These are phyloP conservation scores for Palaemon carinicauda DNA, from an alignment of 1,140 invertebrate species.

Conservation along the genomic window DNA sequence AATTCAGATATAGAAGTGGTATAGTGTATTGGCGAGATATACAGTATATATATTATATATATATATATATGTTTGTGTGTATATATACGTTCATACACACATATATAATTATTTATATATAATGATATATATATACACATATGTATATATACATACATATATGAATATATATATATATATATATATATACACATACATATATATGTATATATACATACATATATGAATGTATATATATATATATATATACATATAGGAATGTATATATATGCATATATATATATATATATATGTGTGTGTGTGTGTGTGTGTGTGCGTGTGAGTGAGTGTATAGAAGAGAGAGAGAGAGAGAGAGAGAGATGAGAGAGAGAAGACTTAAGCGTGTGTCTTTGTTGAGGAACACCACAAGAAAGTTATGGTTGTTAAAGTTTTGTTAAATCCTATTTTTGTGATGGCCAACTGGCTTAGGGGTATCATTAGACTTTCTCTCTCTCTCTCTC, in stretches of 20 bases:
- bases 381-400: background rate
- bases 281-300: background rate
- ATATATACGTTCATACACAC: background rate
- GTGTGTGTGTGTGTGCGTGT: too few species aligned
- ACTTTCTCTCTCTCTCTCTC: too few species aligned
- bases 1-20: too few species aligned
- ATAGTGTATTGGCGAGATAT: too few species aligned
- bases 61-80: background rate
- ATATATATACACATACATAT: background rate
- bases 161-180: background rate
- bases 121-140: background rate
- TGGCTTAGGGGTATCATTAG: background rate
- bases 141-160: slow-evolving; percentile 7
- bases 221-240: background rate
- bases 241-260: background rate
- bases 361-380: background rate
- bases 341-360: too few species aligned
- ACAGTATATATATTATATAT: too few species aligned
- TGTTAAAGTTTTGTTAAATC: background rate
- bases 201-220: background rate
- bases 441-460: background rate
- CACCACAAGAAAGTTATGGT: background rate
- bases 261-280: background rate
- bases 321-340: too few species aligned
- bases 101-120: background rate